phyloP scores from a whole-genome alignment of 2,797 vertebrate species.

The Semotilus atromaculatus region DNA sequence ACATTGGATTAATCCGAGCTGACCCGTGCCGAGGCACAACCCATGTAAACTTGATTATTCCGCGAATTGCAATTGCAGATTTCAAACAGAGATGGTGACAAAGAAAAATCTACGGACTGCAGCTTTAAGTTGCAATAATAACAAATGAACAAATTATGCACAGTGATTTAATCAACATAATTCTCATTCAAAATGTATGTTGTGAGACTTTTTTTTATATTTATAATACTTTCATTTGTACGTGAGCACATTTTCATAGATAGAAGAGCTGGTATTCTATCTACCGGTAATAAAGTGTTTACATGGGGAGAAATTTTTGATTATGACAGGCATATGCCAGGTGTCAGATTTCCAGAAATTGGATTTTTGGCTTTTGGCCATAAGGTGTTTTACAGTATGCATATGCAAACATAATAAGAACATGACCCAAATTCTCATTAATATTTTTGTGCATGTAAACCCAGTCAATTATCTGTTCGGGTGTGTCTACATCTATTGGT shows the following conservation, averaged over 20 bases:
- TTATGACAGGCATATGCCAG: not conserved
- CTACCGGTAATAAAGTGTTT: not conserved
- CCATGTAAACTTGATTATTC: too few species aligned
- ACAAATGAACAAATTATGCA: not conserved
- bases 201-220: not conserved
- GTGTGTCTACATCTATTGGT: constrained; percentile 17
- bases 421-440: not conserved
- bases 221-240: not conserved
- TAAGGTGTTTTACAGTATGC: not conserved
- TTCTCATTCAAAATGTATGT: not conserved
- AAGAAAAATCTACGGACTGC: too few species aligned
- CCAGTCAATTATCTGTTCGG: not conserved
- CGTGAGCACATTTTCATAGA: not conserved
- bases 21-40: too few species aligned
- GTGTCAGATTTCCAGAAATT: not conserved
- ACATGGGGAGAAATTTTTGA: not conserved
- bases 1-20: too few species aligned
- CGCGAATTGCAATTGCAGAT: too few species aligned
- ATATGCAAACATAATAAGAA: not conserved
- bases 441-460: not conserved
- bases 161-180: not conserved
- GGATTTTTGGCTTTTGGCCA: not conserved
- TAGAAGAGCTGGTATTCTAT: not conserved
- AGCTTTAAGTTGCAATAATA: not conserved
- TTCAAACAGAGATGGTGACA: too few species aligned